A percentile compares a stretch with the other conserved stretches of the same genome.
Conservation (phyloP, 1,140 invertebrate genomes). For the Hirudo medicinalis region DNA sequence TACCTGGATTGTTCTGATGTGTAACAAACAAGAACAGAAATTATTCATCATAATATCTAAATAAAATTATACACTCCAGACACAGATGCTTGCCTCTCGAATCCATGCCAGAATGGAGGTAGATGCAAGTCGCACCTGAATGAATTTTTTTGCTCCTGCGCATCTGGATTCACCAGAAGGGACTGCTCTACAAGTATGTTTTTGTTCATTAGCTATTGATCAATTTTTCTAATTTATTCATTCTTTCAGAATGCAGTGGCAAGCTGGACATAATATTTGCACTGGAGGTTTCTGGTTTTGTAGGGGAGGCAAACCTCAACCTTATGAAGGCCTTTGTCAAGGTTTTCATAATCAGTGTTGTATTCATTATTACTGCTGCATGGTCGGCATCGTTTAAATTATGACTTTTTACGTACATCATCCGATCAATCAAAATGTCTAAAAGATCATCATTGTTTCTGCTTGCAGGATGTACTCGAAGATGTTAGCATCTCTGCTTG, state of each 20-base stretch:
- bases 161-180: slow-evolving; percentile 13
- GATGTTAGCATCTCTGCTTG: slow-evolving; percentile 10
- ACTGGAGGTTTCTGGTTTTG: slow-evolving; percentile 14
- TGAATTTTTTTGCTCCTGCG: slow-evolving; percentile 18
- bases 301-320: slow-evolving; percentile 18
- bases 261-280: slow-evolving; percentile 16
- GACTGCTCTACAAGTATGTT: slow-evolving; percentile 18
- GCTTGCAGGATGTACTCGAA: not conserved
- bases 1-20: not conserved
- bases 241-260: slow-evolving; percentile 27
- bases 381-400: no score
- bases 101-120: slow-evolving; percentile 21
- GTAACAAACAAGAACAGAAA: no score
- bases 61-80: not conserved
- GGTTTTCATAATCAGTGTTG: not conserved
- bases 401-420: no score
- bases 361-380: no score
- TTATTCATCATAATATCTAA: no score
- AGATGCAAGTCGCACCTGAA: slow-evolving; percentile 15
- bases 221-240: no score
- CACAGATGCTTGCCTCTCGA: slow-evolving; percentile 10
- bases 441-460: not conserved
- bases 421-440: not conserved
- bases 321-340: slow-evolving; percentile 16
- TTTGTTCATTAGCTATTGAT: not conserved